These are phyloP conservation scores for Deilephila elpenor DNA, from an alignment of 2,888 invertebrate species.

Conservation along the genomic window DNA sequence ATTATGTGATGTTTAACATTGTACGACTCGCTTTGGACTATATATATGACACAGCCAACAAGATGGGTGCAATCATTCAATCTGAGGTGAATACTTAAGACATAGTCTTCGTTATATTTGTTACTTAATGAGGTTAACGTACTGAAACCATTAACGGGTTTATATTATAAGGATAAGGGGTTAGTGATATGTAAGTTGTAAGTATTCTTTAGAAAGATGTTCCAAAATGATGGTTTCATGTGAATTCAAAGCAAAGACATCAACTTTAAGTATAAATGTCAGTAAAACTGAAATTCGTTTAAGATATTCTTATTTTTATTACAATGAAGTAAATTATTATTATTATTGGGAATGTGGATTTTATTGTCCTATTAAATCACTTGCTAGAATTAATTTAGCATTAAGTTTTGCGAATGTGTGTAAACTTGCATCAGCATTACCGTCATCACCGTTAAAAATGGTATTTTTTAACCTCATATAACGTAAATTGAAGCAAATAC, in stretches of 20 bases:
- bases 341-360: neutral
- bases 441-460: neutral
- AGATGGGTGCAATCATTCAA: neutral
- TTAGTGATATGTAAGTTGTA: slow-evolving; percentile 6
- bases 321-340: neutral
- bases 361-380: neutral
- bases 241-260: neutral
- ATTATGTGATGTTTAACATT: too few relatives aligned
- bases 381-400: too few relatives aligned
- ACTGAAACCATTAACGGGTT: slow-evolving; percentile 9
- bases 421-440: too few relatives aligned
- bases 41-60: neutral
- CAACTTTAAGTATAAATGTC: slow-evolving; percentile 8
- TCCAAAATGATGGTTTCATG: neutral
- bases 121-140: slow-evolving; percentile 13
- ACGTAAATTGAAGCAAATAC: neutral
- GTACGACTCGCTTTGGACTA: too few relatives aligned
- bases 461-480: neutral
- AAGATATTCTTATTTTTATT: slow-evolving; percentile 2
- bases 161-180: neutral
- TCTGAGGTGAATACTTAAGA: neutral
- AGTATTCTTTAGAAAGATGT: neutral
- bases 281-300: slow-evolving; percentile 20
- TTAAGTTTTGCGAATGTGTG: too few relatives aligned
- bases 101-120: neutral